Evolutionary conservation across 2,797 vertebrate genomes (phyloP), one percentile per base, ranked within the genome.

Genomic region (Gobionotothen gibberifrons): DNA sequence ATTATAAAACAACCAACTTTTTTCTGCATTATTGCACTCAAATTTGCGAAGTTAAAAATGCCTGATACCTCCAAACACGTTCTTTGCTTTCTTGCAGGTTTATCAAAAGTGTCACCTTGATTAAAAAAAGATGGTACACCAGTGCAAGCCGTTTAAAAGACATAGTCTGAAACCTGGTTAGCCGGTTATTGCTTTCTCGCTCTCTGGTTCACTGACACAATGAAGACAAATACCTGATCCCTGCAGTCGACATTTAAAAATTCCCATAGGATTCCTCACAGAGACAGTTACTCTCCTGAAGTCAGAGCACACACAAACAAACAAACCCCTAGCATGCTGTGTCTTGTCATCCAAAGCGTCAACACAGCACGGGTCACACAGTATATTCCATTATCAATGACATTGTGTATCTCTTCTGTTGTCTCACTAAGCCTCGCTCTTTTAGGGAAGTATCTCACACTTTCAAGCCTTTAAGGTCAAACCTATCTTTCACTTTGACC

Each of bases 391-490:
- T 68, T 75, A 69, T 78, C 60, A 64, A 61, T 61, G 47, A 64
- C 39, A 17, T 8, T 32, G 17, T 76, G 51, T 26, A 26, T 26
- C 26, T 56, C 36, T 58, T 36, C 60, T 63, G 51, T 69, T 80
- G 59, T 66, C 12, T 66, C 49, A 29, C 47, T 48, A 56, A 84
- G 49, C 62, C 54, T 7, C 9, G 0, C 13, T 58, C 36, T 73
- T 72, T 36, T 21, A 67, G 29, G 16, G n/a, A 46, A 58, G 13
- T 22, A 36, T 19, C 43, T 70, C n/a, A 19, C 36, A 66, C 54
- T 68, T 65, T 69, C 42, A 56, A 76, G 17, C 55, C 54, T 67
- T 59, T 63, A 55, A 85, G 70, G 76, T 76, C 69, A 79, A 67
- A 69, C 26, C 19, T 51, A 26, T 73, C 29, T 73, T 13, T 65